A percentile compares a stretch with the other conserved stretches of the same genome.
These are phyloP conservation scores for Ormyrus labotus DNA, from an alignment of 2,888 invertebrate genomes.

Conservation along the genomic window DNA sequence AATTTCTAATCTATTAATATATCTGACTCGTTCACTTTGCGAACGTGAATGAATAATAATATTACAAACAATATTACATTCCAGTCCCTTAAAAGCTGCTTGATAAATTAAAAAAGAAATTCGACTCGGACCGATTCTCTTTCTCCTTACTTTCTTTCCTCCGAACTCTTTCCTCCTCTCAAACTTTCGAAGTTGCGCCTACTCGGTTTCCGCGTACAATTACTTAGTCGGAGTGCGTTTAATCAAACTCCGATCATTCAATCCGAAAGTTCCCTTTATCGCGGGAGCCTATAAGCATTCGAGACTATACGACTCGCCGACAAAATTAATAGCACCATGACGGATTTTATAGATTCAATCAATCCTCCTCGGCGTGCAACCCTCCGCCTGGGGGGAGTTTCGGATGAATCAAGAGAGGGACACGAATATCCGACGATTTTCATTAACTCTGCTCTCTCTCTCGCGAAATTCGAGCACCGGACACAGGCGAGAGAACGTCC, in stretches of 20 bases:
- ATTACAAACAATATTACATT: no score
- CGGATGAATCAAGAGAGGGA: no score
- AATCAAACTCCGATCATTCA: slow-evolving; percentile 37
- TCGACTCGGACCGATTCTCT: no score
- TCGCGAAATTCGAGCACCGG: not conserved
- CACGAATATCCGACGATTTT: not conserved
- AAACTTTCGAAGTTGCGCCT: no score
- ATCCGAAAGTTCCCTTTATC: slow-evolving; percentile 13
- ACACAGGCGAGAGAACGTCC: not conserved
- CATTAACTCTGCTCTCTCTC: not conserved
- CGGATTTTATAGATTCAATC: slow-evolving; percentile 12
- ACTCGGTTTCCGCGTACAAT: not conserved
- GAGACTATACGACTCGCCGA: not conserved
- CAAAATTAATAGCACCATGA: not conserved
- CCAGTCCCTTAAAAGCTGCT: no score
- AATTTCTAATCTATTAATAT: no score
- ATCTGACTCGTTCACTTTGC: no score
- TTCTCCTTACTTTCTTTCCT: no score
- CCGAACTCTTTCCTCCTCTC: no score
- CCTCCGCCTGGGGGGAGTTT: no score
- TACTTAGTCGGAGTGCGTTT: not conserved
- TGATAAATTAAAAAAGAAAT: no score
- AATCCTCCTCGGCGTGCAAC: not conserved
- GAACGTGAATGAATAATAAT: no score
- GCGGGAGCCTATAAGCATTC: not conserved